phyloP scores from a whole-genome alignment of 30 jellyfish, hydroid and myxozoan species.

The Mastigias papua region DNA sequence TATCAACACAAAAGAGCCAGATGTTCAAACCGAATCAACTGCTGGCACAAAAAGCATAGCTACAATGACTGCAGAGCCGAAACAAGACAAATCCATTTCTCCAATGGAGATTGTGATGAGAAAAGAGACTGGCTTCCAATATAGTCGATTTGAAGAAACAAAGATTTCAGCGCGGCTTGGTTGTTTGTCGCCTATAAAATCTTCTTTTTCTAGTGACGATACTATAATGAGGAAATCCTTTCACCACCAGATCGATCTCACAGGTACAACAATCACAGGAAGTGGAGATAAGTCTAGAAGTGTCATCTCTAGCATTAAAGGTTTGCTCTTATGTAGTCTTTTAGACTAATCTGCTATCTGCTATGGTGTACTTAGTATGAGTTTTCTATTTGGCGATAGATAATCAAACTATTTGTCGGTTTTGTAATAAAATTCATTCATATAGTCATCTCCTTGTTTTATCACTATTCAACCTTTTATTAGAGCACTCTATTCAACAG shows the following conservation, averaged over 20 bases:
- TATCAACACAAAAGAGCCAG: constrained; percentile 10
- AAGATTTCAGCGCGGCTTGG: constrained; percentile 60
- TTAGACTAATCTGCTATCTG: background rate
- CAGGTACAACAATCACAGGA: constrained; percentile 48
- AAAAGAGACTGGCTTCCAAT: constrained; percentile 74
- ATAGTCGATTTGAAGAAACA: constrained; percentile 64
- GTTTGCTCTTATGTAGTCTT: background rate
- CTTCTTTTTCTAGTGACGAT: constrained; percentile 50
- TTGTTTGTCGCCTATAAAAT: constrained; percentile 50
- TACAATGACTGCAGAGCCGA: constrained; percentile 71
- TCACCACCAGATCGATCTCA: constrained; percentile 65
- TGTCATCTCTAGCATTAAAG: constrained; percentile 36
- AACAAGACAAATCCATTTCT: constrained; percentile 75
- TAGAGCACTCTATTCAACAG: too few species aligned
- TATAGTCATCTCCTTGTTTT: too few species aligned
- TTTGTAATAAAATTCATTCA: too few species aligned
- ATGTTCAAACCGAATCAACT: constrained; percentile 1
- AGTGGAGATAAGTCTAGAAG: constrained; percentile 28
- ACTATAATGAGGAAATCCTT: constrained; percentile 42
- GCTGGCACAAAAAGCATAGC: constrained; percentile 74
- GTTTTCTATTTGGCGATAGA: background rate
- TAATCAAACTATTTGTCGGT: too few species aligned
- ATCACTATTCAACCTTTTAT: too few species aligned
- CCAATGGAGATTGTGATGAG: constrained; percentile 75
- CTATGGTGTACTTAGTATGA: background rate